These are phyloP conservation scores for Dorcus parallelipipedus DNA, from an alignment of 2,888 invertebrate species.

Conservation along the genomic window DNA sequence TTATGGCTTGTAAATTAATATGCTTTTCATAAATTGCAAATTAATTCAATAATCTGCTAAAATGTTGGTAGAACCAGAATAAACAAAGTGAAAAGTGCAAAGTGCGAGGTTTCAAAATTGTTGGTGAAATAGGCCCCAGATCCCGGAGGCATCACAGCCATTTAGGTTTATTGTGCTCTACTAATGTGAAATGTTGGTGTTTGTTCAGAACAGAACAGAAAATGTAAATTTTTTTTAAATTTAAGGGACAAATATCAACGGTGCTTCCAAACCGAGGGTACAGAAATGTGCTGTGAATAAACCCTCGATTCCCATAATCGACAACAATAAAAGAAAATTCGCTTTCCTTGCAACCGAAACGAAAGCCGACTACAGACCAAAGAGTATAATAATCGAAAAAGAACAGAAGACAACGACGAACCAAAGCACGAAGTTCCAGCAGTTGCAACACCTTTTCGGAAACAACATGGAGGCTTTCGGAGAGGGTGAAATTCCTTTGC, in stretches of 20 bases:
- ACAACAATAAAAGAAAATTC: constrained; percentile 82
- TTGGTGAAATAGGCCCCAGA: no score
- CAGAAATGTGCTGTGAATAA: constrained; percentile 17
- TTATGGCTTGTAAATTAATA: no score
- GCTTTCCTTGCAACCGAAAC: constrained; percentile 84
- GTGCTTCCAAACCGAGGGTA: constrained; percentile 24
- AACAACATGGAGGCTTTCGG: constrained; percentile 45
- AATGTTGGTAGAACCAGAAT: no score
- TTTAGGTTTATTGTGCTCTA: no score
- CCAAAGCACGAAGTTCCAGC: constrained; percentile 77
- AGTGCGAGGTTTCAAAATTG: no score
- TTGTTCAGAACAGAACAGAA: no score
- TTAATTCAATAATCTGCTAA: no score
- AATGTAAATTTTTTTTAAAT: no score
- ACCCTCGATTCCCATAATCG: constrained; percentile 53
- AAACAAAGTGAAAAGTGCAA: no score
- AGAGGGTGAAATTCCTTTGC: constrained; percentile 47
- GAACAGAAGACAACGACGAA: constrained; percentile 72
- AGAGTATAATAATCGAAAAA: constrained; percentile 64
- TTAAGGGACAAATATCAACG: not conserved
- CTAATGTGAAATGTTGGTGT: no score
- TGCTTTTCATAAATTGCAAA: no score
- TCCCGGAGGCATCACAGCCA: no score
- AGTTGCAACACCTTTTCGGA: constrained; percentile 73
- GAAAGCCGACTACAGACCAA: constrained; percentile 79